phyloP scores from a whole-genome alignment of 2,113 vertebrate species.

The Sinocyclocheilus maitianheensis region DNA sequence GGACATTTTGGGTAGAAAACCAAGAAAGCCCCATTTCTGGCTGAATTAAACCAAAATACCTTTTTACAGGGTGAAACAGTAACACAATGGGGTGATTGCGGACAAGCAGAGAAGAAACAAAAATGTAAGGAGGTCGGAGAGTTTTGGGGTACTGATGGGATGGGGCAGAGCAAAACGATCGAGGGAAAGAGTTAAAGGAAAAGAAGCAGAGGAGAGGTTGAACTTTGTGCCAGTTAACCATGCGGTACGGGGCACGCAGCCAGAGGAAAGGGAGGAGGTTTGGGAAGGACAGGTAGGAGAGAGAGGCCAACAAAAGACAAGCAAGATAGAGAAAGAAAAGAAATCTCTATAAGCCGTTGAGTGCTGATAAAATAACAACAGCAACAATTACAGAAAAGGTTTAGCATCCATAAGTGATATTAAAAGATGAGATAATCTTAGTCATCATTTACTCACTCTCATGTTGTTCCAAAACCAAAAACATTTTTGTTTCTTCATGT shows the following conservation, averaged over 20 bases:
- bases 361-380: not conserved
- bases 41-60: conserved; percentile 45
- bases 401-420: not conserved
- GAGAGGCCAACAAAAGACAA: conserved; percentile 40
- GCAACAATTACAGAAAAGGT: not conserved
- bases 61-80: conserved; percentile 30
- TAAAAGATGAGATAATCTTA: not conserved
- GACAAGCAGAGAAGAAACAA: not conserved
- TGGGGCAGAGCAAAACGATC: not conserved
- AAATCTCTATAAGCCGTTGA: conserved; percentile 3
- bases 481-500: not conserved
- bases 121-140: conserved; percentile 20
- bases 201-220: conserved; percentile 50
- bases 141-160: conserved; percentile 22
- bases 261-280: conserved; percentile 62
- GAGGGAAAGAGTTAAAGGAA: conserved; percentile 46
- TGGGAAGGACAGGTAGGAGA: conserved; percentile 62
- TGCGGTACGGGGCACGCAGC: conserved; percentile 64
- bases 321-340: conserved; percentile 27
- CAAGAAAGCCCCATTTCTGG: not conserved
- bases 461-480: not conserved
- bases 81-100: conserved; percentile 36
- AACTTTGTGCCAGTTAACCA: conserved; percentile 64
- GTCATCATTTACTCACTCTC: conserved; percentile 2
- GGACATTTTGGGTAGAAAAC: not conserved